phyloP scores from a whole-genome alignment of 1,140 invertebrate species.

The Microplitis demolitor region DNA sequence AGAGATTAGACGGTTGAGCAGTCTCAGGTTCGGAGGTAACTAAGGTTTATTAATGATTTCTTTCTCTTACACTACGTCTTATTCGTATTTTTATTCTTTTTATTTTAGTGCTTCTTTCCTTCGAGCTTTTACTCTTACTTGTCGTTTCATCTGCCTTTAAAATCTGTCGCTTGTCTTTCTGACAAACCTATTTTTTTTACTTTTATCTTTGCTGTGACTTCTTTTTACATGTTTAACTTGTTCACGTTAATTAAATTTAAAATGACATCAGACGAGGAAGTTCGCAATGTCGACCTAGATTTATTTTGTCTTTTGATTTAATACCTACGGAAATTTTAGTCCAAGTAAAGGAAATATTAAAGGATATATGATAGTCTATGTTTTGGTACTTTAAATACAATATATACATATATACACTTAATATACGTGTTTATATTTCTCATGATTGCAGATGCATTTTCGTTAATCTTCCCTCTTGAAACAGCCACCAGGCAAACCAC shows the following conservation, averaged over 20 bases:
- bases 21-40: conserved; percentile 38
- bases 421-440: too few species aligned
- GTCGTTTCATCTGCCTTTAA: conserved; percentile 10
- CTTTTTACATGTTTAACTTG: conserved; percentile 28
- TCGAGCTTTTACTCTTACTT: conserved; percentile 20
- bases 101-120: background rate
- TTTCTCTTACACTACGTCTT: conserved; percentile 18
- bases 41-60: conserved; percentile 49
- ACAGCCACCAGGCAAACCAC: conserved; percentile 17
- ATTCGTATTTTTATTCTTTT: too few species aligned
- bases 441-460: background rate
- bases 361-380: background rate
- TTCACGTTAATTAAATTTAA: conserved; percentile 17
- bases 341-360: background rate
- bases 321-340: conserved; percentile 2
- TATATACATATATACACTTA: too few species aligned
- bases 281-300: conserved; percentile 39
- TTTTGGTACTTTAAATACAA: background rate
- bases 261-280: background rate
- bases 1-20: conserved; percentile 48
- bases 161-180: conserved; percentile 4
- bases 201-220: conserved; percentile 14
- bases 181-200: conserved; percentile 23
- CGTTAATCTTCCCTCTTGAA: conserved; percentile 12
- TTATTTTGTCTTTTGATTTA: background rate